Conservation (phyloP, 2,888 invertebrate species). For the Junonia oenone region DNA sequence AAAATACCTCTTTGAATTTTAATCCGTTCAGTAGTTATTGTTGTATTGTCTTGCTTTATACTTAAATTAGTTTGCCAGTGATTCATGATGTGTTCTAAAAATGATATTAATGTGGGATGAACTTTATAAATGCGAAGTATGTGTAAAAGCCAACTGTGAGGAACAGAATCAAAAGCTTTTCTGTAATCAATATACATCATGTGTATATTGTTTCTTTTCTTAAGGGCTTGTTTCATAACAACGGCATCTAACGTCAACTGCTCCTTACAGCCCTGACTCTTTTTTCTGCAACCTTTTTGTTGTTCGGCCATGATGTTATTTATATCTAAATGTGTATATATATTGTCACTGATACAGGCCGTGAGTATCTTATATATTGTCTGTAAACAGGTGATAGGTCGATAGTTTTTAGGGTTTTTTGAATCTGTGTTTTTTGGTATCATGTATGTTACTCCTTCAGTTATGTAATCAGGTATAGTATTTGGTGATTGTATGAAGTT, state of each 20-base stretch:
- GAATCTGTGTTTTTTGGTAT: too few species aligned
- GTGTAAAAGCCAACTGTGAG: too few species aligned
- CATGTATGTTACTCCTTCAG: too few species aligned
- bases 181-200: conserved; percentile 31
- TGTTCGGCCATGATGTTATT: conserved; percentile 27
- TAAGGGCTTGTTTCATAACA: conserved; percentile 10
- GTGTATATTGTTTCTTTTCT: conserved; percentile 21
- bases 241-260: conserved; percentile 29
- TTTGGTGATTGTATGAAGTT: conserved; percentile 18
- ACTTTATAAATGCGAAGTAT: conserved; percentile 28
- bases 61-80: conserved; percentile 18
- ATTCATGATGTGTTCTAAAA: conserved; percentile 14
- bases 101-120: conserved; percentile 11
- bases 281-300: too few species aligned
- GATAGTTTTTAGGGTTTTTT: conserved; percentile 31
- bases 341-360: conserved; percentile 25
- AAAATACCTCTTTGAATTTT: too few species aligned
- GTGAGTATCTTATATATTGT: too few species aligned
- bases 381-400: too few species aligned
- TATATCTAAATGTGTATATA: conserved; percentile 23
- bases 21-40: conserved; percentile 20
- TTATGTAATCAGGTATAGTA: conserved; percentile 17
- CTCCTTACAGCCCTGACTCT: too few species aligned
- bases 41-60: not conserved
- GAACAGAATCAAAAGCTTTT: conserved; percentile 32